Evolutionary conservation across 2,888 invertebrate species (phyloP), one percentile per base, ranked within the genome.

Genomic region (Euplexia lucipara): DNA sequence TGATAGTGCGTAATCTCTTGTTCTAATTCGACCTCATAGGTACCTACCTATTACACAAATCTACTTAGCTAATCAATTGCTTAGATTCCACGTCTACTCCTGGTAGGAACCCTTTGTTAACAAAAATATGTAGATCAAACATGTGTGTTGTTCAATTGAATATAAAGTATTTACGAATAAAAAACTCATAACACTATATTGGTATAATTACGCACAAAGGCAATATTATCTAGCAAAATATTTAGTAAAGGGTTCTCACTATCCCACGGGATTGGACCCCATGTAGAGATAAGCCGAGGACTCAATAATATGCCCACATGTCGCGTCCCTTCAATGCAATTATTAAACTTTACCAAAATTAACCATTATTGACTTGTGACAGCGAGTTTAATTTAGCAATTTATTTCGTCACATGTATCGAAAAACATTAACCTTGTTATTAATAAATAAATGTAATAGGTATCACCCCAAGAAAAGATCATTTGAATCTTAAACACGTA

Each of bases 231-330:
- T 70, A 58, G 59, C 73, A 76, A 78, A 77, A 65, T 70, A 65
- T 75, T 75, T 86, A 79, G 79, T 84, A 90, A 93, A 91, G 93
- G 93, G 92, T 91, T 88, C 84, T 71, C 76, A 86, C 82, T 89
- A 88, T 94, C 94, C 94, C 95, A 94, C 93, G 95, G 94, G 90
- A 89, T 87, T 83, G 82, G 91, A 90, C 94, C 94, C 95, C 94
- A 91, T 92, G 91, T 86, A 84, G 94, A 88, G 92, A 92, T 92
- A 92, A 91, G 88, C 88, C 79, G 83, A 86, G 83, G 85, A 79
- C 83, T 83, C 85, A 88, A 93, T 92, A 92, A 92, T 94, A 82
- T 90, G 88, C 94, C 95, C 94, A 91, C 94, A 94, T 94, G 91
- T 81, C 81, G 92, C 85, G 88, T 85, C 90, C 90, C 88, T 89